Evolutionary conservation across 2,113 vertebrate species (phyloP).

Genomic region (Perca schrenkii): DNA sequence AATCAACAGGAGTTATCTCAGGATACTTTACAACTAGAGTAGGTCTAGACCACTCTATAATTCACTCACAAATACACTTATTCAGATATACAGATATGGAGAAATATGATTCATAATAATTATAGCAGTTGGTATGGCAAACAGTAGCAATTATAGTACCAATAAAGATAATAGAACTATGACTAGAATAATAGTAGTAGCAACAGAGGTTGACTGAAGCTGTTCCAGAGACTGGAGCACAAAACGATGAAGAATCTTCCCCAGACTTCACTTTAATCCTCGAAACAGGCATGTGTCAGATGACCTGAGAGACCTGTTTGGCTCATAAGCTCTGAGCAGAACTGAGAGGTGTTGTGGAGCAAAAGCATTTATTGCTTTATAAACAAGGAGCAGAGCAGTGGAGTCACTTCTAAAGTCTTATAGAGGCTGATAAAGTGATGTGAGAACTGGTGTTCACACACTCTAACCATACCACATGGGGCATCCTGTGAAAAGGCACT

Average conservation of each 20-base stretch:
- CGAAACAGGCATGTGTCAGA: conserved; percentile 12
- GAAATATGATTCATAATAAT: no score
- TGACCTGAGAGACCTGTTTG: conserved; percentile 26
- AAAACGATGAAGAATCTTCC: background rate
- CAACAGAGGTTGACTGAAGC: background rate
- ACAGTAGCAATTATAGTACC: no score
- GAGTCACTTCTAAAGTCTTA: background rate
- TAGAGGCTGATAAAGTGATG: background rate
- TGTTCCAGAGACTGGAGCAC: background rate
- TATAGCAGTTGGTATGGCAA: no score
- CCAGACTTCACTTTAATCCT: conserved; percentile 21
- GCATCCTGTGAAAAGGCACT: background rate
- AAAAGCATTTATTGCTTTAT: conserved; percentile 11
- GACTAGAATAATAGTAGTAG: no score
- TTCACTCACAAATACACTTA: no score
- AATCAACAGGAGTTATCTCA: no score
- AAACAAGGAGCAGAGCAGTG: background rate
- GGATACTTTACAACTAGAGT: no score
- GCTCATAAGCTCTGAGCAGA: conserved; percentile 18
- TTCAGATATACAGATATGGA: no score
- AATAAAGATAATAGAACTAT: no score
- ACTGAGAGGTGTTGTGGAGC: conserved; percentile 1
- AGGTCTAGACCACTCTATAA: no score
- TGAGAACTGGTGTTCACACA: background rate
- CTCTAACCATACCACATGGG: background rate